phyloP scores from a whole-genome alignment of 1,140 invertebrate genomes.

The Bradysia coprophila region DNA sequence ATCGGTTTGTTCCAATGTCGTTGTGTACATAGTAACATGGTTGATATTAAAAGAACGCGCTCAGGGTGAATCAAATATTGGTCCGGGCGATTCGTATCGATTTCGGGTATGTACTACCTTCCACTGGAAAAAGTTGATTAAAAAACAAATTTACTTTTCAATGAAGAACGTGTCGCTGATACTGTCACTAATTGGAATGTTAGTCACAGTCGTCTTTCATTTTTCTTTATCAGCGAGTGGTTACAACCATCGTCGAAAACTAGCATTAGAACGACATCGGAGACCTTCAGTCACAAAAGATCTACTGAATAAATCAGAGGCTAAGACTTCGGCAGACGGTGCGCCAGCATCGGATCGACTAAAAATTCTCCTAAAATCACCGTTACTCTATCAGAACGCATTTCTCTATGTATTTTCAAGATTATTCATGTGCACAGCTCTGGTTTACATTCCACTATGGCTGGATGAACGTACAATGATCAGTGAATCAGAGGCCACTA shows the following conservation, averaged over 20 bases:
- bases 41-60: conserved; percentile 36
- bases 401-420: conserved; percentile 54
- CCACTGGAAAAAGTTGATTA: too few species aligned
- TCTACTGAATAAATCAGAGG: too few species aligned
- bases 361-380: conserved; percentile 28
- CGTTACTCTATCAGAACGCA: conserved; percentile 31
- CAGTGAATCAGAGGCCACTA: conserved; percentile 26
- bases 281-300: too few species aligned
- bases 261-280: too few species aligned
- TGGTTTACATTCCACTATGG: conserved; percentile 75
- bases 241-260: not conserved
- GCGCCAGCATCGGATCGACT: too few species aligned
- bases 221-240: conserved; percentile 5
- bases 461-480: conserved; percentile 58
- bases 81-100: conserved; percentile 47
- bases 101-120: too few species aligned
- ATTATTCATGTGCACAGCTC: conserved; percentile 63
- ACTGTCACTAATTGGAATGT: conserved; percentile 28
- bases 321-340: too few species aligned
- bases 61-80: conserved; percentile 32
- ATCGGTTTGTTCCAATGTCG: conserved; percentile 58
- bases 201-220: conserved; percentile 27
- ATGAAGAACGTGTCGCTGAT: conserved; percentile 30
- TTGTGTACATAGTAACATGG: conserved; percentile 62
- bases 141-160: too few species aligned